Evolutionary conservation across 35 echinoderm and acorn worm species (phyloP).

Genomic region (Amphiura filiformis): DNA sequence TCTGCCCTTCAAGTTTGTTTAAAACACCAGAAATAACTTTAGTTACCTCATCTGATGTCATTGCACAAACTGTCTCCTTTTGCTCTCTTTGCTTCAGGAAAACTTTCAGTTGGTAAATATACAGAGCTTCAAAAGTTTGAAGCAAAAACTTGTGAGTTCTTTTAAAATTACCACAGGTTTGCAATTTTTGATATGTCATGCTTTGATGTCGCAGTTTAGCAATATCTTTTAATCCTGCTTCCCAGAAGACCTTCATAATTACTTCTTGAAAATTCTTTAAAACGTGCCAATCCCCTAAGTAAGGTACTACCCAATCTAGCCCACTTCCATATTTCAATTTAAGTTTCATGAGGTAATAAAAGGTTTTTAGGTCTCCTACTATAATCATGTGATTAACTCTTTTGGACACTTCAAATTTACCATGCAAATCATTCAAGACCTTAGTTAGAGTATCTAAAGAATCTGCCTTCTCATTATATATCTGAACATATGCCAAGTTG

Average conservation of each 20-base stretch:
- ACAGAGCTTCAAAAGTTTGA: slow-evolving; percentile 45
- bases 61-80: neutral
- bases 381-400: slow-evolving; percentile 46
- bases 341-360: slow-evolving; percentile 40
- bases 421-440: neutral
- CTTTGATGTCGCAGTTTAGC: slow-evolving; percentile 31
- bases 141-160: slow-evolving; percentile 47
- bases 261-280: slow-evolving; percentile 74
- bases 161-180: slow-evolving; percentile 35
- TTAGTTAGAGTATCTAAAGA: neutral
- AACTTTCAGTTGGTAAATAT: slow-evolving; percentile 23
- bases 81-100: slow-evolving; percentile 10
- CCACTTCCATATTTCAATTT: slow-evolving; percentile 48
- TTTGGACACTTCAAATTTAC: slow-evolving; percentile 19
- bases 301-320: slow-evolving; percentile 70
- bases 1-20: neutral
- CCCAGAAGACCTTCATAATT: slow-evolving; percentile 64
- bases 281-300: slow-evolving; percentile 84
- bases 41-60: neutral
- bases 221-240: slow-evolving; percentile 74
- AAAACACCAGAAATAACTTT: neutral
- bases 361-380: slow-evolving; percentile 66
- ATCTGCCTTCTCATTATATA: slow-evolving; percentile 25
- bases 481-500: neutral
- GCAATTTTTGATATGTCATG: slow-evolving; percentile 12